Base-by-base conservation (phyloP, 2,797 vertebrate genomes). In the Gila robusta region DNA sequence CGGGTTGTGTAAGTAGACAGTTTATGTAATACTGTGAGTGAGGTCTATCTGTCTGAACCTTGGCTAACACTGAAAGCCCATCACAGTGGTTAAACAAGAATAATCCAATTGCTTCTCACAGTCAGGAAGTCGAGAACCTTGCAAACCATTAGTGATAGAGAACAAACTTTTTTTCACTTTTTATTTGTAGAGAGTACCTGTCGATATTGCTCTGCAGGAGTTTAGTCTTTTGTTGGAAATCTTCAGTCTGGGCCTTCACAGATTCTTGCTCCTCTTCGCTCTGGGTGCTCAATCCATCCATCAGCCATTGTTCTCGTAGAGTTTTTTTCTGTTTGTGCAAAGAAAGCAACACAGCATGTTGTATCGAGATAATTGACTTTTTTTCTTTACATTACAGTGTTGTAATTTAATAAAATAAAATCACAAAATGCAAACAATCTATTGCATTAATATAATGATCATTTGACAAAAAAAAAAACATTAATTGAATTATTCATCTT, bases 261-360 rank as follows among this genome's bases (percentile, higher is more conserved):
- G 97, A 96, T 89, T 98, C 96, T 90, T 97, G 96, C 49, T 99
- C 97, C 90, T 97, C 96, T 83, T 96, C 94, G 0, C 94, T 96
- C 89, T 96, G 94, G 76, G 94, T 93, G 90, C 95, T 97, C 83
- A 99, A 90, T 54, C 98, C 98, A 28, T 99, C 98, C 94, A 98
- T 96, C 87, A 99, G 96, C 98, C 98, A 99, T 92, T 98, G 97
- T 89, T 99, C 98, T 89, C 98, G 91, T 89, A 98, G 91, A 81
- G 96, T 93, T 88, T 99, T 99, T 95, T 99, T 99, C 98, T 99
- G 84, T 90, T 76, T n/a, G 54, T 21, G 28, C 28, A 59, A 47
- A 47, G 9, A 85, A 62, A 16, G 72, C n/a, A 90, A 41, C 59
- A 86, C 49, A 66, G 11, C 32, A 44, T 47, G 0, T 83, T 21